These are phyloP conservation scores for Paradisaea rubra DNA, from an alignment of 2,113 vertebrate species.

Conservation along the genomic window DNA sequence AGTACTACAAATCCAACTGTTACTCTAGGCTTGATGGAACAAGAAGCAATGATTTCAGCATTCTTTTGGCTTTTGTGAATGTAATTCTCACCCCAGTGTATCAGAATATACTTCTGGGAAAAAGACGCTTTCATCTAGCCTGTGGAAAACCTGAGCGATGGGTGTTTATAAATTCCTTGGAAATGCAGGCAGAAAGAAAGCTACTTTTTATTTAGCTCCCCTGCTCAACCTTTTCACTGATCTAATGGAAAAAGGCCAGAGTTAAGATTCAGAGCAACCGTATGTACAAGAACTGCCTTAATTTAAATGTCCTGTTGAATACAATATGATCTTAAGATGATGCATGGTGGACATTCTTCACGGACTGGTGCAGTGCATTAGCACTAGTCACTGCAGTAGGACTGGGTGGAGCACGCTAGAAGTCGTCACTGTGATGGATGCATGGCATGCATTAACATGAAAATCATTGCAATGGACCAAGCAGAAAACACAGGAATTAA, in stretches of 20 bases:
- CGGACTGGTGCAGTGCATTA: constrained; percentile 16
- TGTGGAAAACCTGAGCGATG: background rate
- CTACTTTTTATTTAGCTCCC: background rate
- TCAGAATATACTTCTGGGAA: background rate
- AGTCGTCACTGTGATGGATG: background rate
- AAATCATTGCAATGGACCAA: background rate
- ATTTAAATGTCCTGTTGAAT: background rate
- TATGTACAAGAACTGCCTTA: background rate
- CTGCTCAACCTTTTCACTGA: background rate
- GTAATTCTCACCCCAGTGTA: background rate
- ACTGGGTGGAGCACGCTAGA: background rate
- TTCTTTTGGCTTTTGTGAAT: background rate
- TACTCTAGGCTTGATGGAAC: background rate
- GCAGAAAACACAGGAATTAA: background rate
- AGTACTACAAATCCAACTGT: background rate
- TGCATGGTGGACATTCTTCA: constrained; percentile 33
- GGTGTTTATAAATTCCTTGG: background rate
- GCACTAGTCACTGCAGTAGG: constrained; percentile 34
- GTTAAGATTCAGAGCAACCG: background rate
- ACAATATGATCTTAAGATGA: constrained; percentile 20
- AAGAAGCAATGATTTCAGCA: background rate
- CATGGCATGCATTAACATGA: background rate
- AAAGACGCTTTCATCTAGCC: background rate
- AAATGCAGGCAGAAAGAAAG: background rate
- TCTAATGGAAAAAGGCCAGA: background rate